Conservation (phyloP, 2,797 vertebrate genomes). For the Cynodonichthys magdalenae region DNA sequence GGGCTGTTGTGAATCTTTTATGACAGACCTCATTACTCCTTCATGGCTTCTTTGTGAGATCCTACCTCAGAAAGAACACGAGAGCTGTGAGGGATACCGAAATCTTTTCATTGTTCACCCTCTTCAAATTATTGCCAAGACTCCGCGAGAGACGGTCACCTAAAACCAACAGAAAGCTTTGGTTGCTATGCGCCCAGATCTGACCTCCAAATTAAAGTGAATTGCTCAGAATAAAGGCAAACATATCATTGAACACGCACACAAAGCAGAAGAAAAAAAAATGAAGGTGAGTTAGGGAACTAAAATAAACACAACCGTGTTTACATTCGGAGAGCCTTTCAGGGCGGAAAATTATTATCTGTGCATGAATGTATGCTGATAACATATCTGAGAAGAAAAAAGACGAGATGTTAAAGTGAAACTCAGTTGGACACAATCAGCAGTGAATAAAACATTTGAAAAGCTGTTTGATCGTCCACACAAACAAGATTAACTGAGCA, state of each 20-base stretch:
- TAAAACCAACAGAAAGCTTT: slow-evolving; percentile 19
- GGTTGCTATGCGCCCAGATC: slow-evolving; percentile 27
- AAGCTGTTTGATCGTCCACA: no score
- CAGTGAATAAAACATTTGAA: no score
- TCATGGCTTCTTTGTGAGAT: slow-evolving; percentile 41
- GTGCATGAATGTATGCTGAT: neutral
- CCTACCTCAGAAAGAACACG: slow-evolving; percentile 20
- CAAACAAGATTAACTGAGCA: no score
- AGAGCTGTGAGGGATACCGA: slow-evolving; percentile 35
- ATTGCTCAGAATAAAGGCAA: slow-evolving; percentile 2
- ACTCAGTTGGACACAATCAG: no score
- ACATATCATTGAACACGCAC: slow-evolving; percentile 6
- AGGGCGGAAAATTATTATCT: neutral
- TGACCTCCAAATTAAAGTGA: slow-evolving; percentile 36
- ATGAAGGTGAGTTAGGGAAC: neutral
- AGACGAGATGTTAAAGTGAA: no score
- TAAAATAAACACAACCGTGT: neutral
- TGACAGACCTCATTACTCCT: slow-evolving; percentile 68
- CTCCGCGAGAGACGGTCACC: slow-evolving; percentile 19
- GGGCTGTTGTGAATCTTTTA: slow-evolving; percentile 69
- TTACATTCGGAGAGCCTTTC: slow-evolving; percentile 2
- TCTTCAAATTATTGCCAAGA: slow-evolving; percentile 38
- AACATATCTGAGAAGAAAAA: neutral
- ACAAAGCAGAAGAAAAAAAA: neutral
- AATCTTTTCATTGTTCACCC: slow-evolving; percentile 36